Evolutionary conservation across 2,113 vertebrate genomes (phyloP), one percentile per base, ranked within the genome.

Genomic region (Ammodytes dubius): DNA sequence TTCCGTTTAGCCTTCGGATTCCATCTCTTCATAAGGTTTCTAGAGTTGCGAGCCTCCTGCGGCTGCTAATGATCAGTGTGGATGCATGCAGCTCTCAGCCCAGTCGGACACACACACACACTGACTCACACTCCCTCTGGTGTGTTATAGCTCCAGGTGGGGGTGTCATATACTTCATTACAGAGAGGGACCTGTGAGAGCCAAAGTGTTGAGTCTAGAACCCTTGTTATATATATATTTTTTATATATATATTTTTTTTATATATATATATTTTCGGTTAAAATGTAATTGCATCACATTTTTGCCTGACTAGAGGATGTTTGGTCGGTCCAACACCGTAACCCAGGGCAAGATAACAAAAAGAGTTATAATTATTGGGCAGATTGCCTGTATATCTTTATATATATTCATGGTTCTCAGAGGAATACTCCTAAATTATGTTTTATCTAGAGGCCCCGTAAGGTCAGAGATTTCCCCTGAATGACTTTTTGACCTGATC

Each of bases 41-140:
- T 19, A 37, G 75, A 49, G 73, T 82, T 76, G 54, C 27, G 49
- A 84, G 84, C 74, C 67, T 59, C 74, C 84, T 5, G 84, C 77
- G 74, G 76, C 59, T 79, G 58, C 65, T 84, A 82, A 87, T 86
- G 80, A 88, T 80, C 72, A 72, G 63, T 49, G 70, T 52, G 71
- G 79, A 79, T 71, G 69, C 68, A 74, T 52, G 63, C 64, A 57
- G 64, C 81, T 78, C 60, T 54, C 49, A 75, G 68, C 17, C 11
- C 37, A 14, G 68, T 58, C 73, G 79, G 47, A 58, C 67, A 10
- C 11, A 19, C 65, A 54, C n/a, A 63, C 74, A n/a, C 14, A 12
- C 50, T 14, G 49, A 70, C 72, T 84, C 72, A 27, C 15, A n/a
- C 73, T 78, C 66, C 43, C 60, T 67, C 54, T 47, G 70, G 5